Evolutionary conservation across 1,140 invertebrate genomes (phyloP).

Genomic region (Rhyzopertha dominica): DNA sequence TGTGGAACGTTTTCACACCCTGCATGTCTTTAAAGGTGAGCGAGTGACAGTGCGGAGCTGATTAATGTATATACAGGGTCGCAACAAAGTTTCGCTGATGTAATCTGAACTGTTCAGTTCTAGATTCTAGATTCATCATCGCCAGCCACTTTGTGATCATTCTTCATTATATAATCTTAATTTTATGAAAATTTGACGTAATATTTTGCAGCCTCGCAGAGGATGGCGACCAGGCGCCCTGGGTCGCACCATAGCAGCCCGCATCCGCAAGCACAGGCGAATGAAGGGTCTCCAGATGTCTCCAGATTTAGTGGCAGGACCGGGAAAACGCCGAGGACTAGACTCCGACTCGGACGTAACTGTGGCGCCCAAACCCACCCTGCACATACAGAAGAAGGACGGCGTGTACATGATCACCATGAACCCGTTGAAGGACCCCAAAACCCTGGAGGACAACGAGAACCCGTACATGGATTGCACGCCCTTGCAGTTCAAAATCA

Average conservation of each 20-base stretch:
- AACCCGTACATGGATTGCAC: slow-evolving; percentile 55
- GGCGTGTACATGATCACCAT: slow-evolving; percentile 53
- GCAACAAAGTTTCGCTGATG: no score
- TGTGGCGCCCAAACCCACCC: slow-evolving; percentile 48
- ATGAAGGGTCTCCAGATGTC: slow-evolving; percentile 34
- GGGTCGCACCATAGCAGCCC: slow-evolving; percentile 48
- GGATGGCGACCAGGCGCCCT: slow-evolving; percentile 54
- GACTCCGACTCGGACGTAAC: slow-evolving; percentile 40
- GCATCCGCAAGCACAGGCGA: slow-evolving; percentile 48
- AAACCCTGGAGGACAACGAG: slow-evolving; percentile 48
- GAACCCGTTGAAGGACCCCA: slow-evolving; percentile 52
- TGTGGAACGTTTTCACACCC: slow-evolving; percentile 48
- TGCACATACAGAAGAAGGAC: slow-evolving; percentile 53
- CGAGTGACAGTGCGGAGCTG: no score
- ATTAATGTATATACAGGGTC: no score
- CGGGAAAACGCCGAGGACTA: slow-evolving; percentile 13
- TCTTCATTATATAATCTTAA: background rate
- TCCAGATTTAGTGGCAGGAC: slow-evolving; percentile 21
- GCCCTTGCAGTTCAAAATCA: slow-evolving; percentile 54
- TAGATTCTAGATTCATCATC: no score
- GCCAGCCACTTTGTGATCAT: no score
- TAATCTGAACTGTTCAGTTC: no score
- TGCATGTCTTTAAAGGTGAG: slow-evolving; percentile 28
- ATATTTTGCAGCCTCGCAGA: slow-evolving; percentile 43
- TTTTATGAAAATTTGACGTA: background rate